Evolutionary conservation across 1,140 invertebrate species (phyloP), one percentile per base, ranked within the genome.

Genomic region (Drosophila pectinifera): DNA sequence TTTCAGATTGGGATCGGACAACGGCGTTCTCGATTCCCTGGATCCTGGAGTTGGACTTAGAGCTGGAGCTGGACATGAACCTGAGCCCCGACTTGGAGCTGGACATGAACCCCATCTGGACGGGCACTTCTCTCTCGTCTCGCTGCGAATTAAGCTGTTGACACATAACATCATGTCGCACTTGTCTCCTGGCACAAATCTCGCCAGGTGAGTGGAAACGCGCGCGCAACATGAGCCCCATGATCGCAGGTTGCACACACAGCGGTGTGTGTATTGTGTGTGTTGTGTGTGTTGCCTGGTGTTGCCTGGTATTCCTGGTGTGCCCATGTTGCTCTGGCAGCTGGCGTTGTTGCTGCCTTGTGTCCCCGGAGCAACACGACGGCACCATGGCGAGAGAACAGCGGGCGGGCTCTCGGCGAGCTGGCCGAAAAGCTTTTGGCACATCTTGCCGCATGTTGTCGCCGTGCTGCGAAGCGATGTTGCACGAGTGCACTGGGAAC

Each of bases 131-230:
- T 67, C 59, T 61, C 62, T 41, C 75, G 74, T 73, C 76, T 86
- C 76, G 69, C 83, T 84, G 80, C 80, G 84, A 88, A 88, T 88
- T 88, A 88, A 88, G 84, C 84, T 88, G 84, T 88, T 88, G 84
- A 88, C 84, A 88, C 84, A 88, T 90, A 88, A 88, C 84, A 88
- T 88, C 84, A 88, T 88, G 84, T 88, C 84, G 84, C 84, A 88
- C 84, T 88, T 88, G 83, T 88, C 84, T 90, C 22, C 59, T 88
- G 84, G 84, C 84, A 88, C 84, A 88, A 88, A 88, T 88, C 84
- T 88, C 85, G 72, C 83, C 80, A 89, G 84, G 84, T 89, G 84
- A 88, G 84, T 84, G 84, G 84, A 89, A 83, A 88, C 76, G 84
- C 83, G 83, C 84, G 77, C 84, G 82, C 84, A 80, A 88, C 83